Evolutionary conservation across 2,797 vertebrate species (phyloP).

Genomic region (Schizopygopsis pylzovi): DNA sequence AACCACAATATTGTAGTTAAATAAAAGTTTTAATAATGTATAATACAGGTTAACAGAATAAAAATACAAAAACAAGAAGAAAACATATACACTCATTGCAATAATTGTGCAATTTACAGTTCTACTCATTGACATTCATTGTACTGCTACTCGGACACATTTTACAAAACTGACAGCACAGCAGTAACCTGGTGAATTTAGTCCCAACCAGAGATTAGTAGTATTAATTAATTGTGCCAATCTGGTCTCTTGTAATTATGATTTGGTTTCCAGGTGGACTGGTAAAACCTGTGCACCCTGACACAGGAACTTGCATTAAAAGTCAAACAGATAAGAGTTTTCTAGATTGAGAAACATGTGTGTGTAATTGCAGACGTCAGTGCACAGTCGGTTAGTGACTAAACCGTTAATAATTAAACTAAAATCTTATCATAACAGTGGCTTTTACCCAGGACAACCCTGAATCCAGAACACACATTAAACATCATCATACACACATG

Average conservation of each 20-base stretch:
- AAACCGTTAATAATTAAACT: neutral
- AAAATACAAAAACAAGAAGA: no score
- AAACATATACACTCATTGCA: no score
- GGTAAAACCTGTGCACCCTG: neutral
- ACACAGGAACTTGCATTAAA: neutral
- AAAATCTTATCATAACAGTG: neutral
- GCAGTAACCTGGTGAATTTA: neutral
- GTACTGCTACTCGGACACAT: neutral
- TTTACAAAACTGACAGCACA: neutral
- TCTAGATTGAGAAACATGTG: neutral
- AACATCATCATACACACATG: neutral
- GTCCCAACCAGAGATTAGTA: neutral
- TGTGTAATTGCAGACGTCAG: neutral
- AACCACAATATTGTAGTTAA: no score
- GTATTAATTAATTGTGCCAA: neutral
- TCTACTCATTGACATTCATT: neutral
- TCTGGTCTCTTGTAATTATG: neutral
- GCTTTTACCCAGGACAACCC: neutral
- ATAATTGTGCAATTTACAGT: no score
- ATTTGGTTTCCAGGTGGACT: neutral
- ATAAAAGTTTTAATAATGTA: no score
- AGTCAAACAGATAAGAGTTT: neutral
- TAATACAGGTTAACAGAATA: no score
- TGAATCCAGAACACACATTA: neutral
- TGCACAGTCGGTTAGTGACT: neutral